Evolutionary conservation across 2,113 vertebrate species (phyloP).

Genomic region (Synchiropus splendidus): DNA sequence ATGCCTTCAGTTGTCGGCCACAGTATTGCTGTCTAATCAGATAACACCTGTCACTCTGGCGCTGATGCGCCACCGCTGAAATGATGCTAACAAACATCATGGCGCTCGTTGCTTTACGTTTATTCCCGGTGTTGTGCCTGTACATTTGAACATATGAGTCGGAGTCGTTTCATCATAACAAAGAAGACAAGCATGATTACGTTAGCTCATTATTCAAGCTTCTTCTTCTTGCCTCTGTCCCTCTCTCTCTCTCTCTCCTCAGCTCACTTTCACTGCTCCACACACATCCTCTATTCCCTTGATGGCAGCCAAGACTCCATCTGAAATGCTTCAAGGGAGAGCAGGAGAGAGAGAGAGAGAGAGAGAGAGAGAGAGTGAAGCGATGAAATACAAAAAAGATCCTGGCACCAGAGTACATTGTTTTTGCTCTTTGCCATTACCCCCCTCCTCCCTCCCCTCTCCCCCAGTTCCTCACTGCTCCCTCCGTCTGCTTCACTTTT

Average conservation of each 20-base stretch:
- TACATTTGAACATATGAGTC: conserved; percentile 24
- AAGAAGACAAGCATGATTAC: conserved; percentile 35
- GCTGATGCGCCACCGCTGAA: too few relatives aligned
- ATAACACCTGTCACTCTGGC: too few relatives aligned
- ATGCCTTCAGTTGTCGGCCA: too few relatives aligned
- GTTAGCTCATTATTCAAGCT: conserved; percentile 46
- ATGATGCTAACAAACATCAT: too few relatives aligned
- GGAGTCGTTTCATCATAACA: conserved; percentile 33
- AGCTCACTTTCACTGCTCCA: conserved; percentile 20
- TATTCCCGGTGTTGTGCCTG: too few relatives aligned
- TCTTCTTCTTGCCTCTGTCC: too few relatives aligned
- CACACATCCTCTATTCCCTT: conserved; percentile 44
- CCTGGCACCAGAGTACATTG: conserved; percentile 42
- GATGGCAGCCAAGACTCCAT: conserved; percentile 36
- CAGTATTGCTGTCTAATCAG: too few relatives aligned
- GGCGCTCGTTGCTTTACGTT: too few relatives aligned
- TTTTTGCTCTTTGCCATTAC: conserved; percentile 47
- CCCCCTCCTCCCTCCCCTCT: conserved; percentile 1
- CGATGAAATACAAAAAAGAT: conserved; percentile 24
- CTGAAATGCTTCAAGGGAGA: conserved; percentile 52
- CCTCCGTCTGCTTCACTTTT: conserved; percentile 41
- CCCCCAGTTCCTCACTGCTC: conserved; percentile 20
- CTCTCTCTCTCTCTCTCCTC: conserved; percentile 8
- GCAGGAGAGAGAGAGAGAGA: conserved; percentile 21
- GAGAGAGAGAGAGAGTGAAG: conserved; percentile 18